Evolutionary conservation across 2,113 vertebrate species (phyloP), one percentile per base, ranked within the genome.

Genomic region (Chamaetylas fuelleborni): DNA sequence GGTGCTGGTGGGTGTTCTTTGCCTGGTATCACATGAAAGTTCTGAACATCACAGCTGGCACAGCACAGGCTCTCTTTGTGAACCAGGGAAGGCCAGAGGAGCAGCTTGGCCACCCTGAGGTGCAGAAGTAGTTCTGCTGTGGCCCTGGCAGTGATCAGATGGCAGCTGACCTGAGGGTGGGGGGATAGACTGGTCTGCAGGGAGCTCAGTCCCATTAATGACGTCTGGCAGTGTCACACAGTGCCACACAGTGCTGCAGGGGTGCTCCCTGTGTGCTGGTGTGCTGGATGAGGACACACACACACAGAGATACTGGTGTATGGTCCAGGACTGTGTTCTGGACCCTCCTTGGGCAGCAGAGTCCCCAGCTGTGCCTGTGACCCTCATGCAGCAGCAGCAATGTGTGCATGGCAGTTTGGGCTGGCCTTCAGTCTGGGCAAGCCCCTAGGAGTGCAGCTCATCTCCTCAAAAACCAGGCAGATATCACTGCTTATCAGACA

Each of bases 141-240:
- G 78, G 66, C 72, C 80, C 86, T 88, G 88, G 92, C 56, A 66
- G 50, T 61, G 84, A 92, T 84, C 61, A 93, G 94, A 92, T 62
- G 89, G 93, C 80, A 90, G 70, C 72, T 93, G 83, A 88, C 34
- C 36, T 28, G 74, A 81, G 51, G 36, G 12, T 51, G 38, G 50
- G 53, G 94, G 86, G 78, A 87, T 95, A 36, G 87, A 62, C 64
- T 47, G 42, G 85, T 80, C 69, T 84, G 53, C 86, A 71, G 40
- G 60, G 86, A 14, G 13, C 70, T 70, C 93, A 96, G 73, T 97
- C 93, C 90, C 90, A 15, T 97, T 96, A 93, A 34, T 66, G 95
- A 88, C 24, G 73, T 51, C 58, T 95, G 78, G 66, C 85, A 90
- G 88, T 79, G 45, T 17, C 51, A 47, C 71, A 12, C 45, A n/a